These are phyloP conservation scores for Frieseomelitta varia DNA, from an alignment of 1,140 invertebrate genomes.

Conservation along the genomic window DNA sequence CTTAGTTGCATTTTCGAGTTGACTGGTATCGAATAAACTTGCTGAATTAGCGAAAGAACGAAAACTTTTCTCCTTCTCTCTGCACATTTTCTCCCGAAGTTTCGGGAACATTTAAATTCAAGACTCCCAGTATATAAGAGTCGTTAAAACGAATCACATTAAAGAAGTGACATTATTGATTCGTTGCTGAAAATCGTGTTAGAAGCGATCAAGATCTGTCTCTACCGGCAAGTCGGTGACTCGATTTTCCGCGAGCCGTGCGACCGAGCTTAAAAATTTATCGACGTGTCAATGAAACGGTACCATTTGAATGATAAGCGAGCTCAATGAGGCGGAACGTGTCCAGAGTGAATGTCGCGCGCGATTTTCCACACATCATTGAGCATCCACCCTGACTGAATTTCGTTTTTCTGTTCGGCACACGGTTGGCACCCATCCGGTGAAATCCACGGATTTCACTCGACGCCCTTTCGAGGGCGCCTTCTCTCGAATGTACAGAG, in stretches of 20 bases:
- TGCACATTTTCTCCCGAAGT: no score
- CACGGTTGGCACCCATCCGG: no score
- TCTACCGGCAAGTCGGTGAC: neutral
- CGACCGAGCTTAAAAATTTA: conserved; percentile 67
- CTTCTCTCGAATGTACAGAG: neutral
- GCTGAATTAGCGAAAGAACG: no score
- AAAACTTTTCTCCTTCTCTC: no score
- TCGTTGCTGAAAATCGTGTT: no score
- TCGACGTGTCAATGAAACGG: conserved; percentile 71
- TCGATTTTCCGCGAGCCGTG: neutral
- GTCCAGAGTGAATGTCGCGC: conserved; percentile 59
- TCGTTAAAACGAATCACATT: no score
- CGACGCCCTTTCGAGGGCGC: neutral
- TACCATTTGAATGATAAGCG: conserved; percentile 75
- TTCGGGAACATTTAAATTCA: no score
- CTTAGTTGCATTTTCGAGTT: no score
- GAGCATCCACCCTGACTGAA: conserved; percentile 41
- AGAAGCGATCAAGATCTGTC: neutral
- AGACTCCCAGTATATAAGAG: no score
- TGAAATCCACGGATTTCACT: neutral
- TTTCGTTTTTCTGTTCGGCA: conserved; percentile 25
- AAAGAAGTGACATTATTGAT: no score
- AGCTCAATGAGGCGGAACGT: conserved; percentile 68
- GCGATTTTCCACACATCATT: conserved; percentile 59
- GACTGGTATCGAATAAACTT: no score